A percentile compares a stretch with the other conserved stretches of the same genome.
phyloP scores from a whole-genome alignment of 2,113 vertebrate species.

The Tetrax tetrax region DNA sequence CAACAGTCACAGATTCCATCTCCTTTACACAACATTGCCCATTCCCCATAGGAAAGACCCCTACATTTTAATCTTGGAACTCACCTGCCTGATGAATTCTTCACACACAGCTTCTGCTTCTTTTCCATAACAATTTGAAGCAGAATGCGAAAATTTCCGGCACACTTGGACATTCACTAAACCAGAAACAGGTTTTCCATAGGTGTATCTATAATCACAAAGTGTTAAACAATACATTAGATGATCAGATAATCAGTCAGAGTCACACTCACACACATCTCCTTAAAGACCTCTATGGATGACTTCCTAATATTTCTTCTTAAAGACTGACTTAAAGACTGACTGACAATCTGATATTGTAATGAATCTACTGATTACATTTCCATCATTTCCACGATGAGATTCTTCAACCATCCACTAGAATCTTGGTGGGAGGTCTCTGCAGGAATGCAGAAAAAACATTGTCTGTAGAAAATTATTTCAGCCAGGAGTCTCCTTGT shows the following conservation, averaged over 20 bases:
- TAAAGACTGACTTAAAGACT: neutral
- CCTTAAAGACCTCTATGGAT: neutral
- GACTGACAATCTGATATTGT: neutral
- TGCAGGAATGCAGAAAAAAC: neutral
- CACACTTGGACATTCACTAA: constrained; percentile 57
- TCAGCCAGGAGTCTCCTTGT: neutral
- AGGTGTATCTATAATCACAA: constrained; percentile 69
- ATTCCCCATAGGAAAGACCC: neutral
- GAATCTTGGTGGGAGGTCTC: neutral
- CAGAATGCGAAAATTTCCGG: constrained; percentile 61
- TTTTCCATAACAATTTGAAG: constrained; percentile 43
- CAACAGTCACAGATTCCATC: neutral
- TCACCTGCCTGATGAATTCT: constrained; percentile 61
- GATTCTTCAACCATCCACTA: neutral
- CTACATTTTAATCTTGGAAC: neutral
- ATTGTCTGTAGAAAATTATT: neutral
- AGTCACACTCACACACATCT: neutral
- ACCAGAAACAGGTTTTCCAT: constrained; percentile 76
- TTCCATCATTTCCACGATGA: neutral
- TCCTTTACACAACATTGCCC: neutral
- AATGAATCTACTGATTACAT: neutral
- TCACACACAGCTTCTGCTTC: constrained; percentile 70
- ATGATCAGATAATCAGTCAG: neutral
- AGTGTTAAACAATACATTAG: neutral
- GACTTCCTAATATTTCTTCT: neutral